Conservation (phyloP, 2,797 vertebrate genomes). For the Acomys russatus region DNA sequence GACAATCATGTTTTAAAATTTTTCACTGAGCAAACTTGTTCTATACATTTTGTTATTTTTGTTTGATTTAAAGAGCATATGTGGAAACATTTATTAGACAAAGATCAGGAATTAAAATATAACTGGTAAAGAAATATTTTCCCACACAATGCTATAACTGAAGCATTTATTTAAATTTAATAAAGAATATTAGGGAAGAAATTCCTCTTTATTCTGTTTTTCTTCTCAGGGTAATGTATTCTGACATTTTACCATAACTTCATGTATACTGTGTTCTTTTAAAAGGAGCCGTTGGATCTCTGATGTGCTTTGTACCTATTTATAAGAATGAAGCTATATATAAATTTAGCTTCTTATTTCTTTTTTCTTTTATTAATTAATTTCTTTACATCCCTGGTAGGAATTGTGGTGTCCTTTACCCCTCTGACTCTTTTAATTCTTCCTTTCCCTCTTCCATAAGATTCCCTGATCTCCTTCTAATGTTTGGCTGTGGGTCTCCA, state of each 20-base stretch:
- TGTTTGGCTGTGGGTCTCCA: too few relatives aligned
- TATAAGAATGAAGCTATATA: background rate
- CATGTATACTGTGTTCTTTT: background rate
- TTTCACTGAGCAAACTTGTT: background rate
- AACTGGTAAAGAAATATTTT: background rate
- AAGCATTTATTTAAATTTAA: background rate
- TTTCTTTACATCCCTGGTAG: too few relatives aligned
- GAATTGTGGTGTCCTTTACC: too few relatives aligned
- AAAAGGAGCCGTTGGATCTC: background rate
- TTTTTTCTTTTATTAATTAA: background rate
- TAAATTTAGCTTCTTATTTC: conserved; percentile 20
- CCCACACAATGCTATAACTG: background rate
- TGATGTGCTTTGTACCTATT: background rate
- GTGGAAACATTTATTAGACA: conserved; percentile 22
- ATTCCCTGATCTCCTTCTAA: too few relatives aligned
- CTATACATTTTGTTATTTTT: background rate
- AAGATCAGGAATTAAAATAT: conserved; percentile 14
- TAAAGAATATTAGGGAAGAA: background rate
- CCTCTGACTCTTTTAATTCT: too few relatives aligned
- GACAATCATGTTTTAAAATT: background rate
- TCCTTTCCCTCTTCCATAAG: too few relatives aligned
- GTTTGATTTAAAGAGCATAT: background rate
- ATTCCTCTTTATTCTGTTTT: background rate
- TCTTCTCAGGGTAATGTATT: background rate
- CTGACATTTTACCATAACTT: background rate